Base-by-base conservation (phyloP, 2,888 invertebrate genomes). In the Blera fallax region DNA sequence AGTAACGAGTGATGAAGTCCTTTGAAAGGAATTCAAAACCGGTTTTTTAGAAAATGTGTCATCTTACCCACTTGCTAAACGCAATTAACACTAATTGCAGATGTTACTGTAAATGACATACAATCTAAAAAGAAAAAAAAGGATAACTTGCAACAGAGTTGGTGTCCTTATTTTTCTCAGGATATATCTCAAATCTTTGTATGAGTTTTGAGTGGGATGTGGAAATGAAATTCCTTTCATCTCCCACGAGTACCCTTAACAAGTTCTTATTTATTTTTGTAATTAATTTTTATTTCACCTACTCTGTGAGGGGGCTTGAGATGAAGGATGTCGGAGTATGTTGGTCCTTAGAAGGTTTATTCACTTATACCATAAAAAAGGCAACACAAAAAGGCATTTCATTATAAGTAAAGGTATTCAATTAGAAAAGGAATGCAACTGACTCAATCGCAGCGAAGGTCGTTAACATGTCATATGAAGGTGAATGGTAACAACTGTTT, bases 21-120 rank as follows among this genome's bases (percentile, higher is more conserved):
- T 16, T 50, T 69, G n/a, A 14, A 32, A 56, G 29, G 24, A 16
- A 56, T 48, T 27, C 1, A 50, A 67, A 69, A 37, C 8, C 60
- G 2, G 56, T 32, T 14, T 16, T 60, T 8, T n/a, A 21, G 18
- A 37, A 81, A 64, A 34, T 82, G 56, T 82, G 58, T 43, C 70
- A 72, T 65, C 27, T 52, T 65, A 60, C 34, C 58, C 58, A 60
- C 34, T 65, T 34, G 32, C 48, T 65, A 34, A 67, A 65, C 40
- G 82, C 82, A 83, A 83, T 83, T 83, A 78, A 45, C 64, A 83
- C 78, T 83, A 83, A 83, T 83, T 83, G 78, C 72, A 54, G 52
- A 72, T 65, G 58, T 67, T 43, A 69, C 56, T 34, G 37, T 34
- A 52, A 45, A 74, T 43, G 43, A 18, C 21, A 40, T 32, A 3